phyloP scores from a whole-genome alignment of 2,797 vertebrate genomes.

The Alfaro cultratus region DNA sequence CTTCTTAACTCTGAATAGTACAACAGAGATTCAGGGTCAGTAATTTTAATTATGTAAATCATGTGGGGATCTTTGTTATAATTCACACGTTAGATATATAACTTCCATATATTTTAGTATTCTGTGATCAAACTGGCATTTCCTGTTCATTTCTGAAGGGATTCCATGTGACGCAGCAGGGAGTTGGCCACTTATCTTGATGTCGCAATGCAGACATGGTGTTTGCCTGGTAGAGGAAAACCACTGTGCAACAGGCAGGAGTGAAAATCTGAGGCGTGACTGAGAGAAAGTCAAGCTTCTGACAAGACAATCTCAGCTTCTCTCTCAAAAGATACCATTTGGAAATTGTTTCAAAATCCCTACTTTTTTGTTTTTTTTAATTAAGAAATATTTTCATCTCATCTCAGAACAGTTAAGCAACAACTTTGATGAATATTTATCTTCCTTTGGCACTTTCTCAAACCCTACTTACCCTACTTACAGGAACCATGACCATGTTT shows the following conservation, averaged over 20 bases:
- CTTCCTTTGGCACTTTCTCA: neutral
- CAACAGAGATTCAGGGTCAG: neutral
- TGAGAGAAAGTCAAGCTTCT: neutral
- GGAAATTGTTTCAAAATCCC: neutral
- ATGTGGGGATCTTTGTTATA: neutral
- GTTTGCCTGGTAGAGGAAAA: conserved; percentile 21
- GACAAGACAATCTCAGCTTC: neutral
- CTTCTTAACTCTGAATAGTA: neutral
- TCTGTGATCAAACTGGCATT: neutral
- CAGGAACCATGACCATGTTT: neutral
- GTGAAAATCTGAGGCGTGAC: neutral
- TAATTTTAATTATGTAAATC: neutral
- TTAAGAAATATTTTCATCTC: neutral
- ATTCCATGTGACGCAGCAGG: conserved; percentile 39
- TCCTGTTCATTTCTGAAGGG: conserved; percentile 1
- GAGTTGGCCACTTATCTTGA: conserved; percentile 39
- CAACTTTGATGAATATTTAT: neutral
- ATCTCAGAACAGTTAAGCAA: neutral
- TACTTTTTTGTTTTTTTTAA: neutral
- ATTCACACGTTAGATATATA: neutral
- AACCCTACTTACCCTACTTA: neutral
- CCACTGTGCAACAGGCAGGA: conserved; percentile 51
- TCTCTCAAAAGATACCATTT: neutral
- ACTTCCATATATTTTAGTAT: neutral
- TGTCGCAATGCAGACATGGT: conserved; percentile 71